phyloP scores from a whole-genome alignment of 2,888 invertebrate species.

The Lomographa bimaculata region DNA sequence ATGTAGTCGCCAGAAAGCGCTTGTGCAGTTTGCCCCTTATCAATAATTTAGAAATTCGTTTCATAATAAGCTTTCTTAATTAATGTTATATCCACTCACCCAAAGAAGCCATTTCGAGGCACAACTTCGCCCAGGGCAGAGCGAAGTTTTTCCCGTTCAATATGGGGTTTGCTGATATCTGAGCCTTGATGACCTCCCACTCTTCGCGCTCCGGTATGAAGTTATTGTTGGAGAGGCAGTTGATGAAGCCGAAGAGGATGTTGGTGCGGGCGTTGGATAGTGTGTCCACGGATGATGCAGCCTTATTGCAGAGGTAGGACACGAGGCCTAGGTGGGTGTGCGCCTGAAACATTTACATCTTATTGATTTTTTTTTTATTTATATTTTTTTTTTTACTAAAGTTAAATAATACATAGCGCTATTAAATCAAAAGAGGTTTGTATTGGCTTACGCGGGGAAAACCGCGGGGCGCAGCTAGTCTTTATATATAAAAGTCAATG shows the following conservation, averaged over 20 bases:
- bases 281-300: slow-evolving; percentile 59
- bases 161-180: slow-evolving; percentile 66
- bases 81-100: too few relatives aligned
- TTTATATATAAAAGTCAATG: too few relatives aligned
- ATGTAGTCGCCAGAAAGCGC: too few relatives aligned
- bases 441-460: too few relatives aligned
- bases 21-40: too few relatives aligned
- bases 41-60: too few relatives aligned
- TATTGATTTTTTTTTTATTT: too few relatives aligned
- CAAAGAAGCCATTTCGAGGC: slow-evolving; percentile 82
- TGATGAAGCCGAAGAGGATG: slow-evolving; percentile 75
- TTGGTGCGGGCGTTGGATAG: slow-evolving; percentile 63
- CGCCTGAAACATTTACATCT: slow-evolving; percentile 77
- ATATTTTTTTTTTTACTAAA: too few relatives aligned
- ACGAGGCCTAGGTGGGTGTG: slow-evolving; percentile 83
- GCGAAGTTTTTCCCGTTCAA: slow-evolving; percentile 59
- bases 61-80: too few relatives aligned
- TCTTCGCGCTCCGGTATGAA: slow-evolving; percentile 77
- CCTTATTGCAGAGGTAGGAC: slow-evolving; percentile 81
- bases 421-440: too few relatives aligned
- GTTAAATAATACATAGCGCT: too few relatives aligned
- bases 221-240: slow-evolving; percentile 83
- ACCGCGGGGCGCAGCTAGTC: too few relatives aligned
- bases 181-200: slow-evolving; percentile 76
- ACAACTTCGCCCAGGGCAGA: slow-evolving; percentile 80